Evolutionary conservation across 2,797 vertebrate species (phyloP).

Genomic region (Sus cebifrons): DNA sequence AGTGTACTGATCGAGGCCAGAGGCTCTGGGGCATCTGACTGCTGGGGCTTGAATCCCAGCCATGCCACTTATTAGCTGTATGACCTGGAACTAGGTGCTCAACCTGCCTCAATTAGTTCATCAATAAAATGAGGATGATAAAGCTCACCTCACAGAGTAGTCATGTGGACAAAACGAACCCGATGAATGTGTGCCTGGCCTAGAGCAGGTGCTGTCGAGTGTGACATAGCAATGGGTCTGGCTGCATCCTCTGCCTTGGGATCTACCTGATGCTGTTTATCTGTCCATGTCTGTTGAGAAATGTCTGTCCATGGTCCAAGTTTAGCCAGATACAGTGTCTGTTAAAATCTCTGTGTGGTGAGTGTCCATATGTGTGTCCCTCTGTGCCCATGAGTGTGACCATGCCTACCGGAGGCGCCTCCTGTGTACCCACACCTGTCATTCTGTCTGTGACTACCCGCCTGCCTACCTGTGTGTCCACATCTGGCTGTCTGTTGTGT

Average conservation of each 20-base stretch:
- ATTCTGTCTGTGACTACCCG: not conserved
- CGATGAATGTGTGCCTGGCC: not conserved
- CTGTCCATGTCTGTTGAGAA: not conserved
- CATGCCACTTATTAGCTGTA: not conserved
- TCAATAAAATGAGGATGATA: not conserved
- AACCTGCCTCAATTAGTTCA: not conserved
- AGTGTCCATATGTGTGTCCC: not conserved
- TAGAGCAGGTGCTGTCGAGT: not conserved
- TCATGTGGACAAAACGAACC: slow-evolving; percentile 36
- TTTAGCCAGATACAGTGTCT: not conserved
- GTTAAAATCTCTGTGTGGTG: not conserved
- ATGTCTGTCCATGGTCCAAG: not conserved
- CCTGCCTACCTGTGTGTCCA: not conserved
- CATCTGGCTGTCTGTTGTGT: not conserved
- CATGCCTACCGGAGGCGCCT: not conserved
- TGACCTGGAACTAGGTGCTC: not conserved
- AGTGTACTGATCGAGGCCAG: not conserved
- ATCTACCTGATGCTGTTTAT: not conserved
- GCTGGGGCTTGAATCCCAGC: not conserved
- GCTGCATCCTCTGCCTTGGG: not conserved
- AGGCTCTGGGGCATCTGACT: not conserved
- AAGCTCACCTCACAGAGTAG: not conserved
- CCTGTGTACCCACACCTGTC: not conserved
- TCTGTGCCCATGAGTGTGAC: not conserved
- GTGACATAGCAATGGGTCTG: not conserved